phyloP scores from a whole-genome alignment of 2,888 invertebrate species.

The Melieria crassipennis region DNA sequence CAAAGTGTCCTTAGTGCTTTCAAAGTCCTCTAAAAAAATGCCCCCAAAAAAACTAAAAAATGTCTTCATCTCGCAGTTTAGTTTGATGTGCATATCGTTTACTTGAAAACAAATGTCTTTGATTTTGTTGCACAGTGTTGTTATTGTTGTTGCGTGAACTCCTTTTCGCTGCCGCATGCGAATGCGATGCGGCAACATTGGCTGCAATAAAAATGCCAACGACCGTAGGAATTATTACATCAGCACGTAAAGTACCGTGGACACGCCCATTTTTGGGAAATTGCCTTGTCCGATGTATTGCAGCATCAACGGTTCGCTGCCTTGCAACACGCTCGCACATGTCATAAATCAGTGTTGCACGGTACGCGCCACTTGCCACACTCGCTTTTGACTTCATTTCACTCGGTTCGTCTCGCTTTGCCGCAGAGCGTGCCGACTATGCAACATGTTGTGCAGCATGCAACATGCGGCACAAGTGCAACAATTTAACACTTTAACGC shows the following conservation, averaged over 20 bases:
- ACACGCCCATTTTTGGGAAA: constrained; percentile 32
- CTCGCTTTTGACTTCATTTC: neutral
- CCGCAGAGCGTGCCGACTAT: neutral
- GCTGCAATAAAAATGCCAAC: constrained; percentile 27
- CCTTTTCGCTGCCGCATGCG: no score
- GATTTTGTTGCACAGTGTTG: no score
- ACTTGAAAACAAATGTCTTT: no score
- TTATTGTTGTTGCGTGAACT: no score
- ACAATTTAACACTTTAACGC: constrained; percentile 35
- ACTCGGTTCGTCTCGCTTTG: neutral
- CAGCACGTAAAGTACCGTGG: constrained; percentile 24
- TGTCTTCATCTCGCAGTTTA: no score
- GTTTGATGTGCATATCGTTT: no score
- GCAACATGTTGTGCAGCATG: neutral
- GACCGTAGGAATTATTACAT: constrained; percentile 28
- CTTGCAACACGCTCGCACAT: neutral
- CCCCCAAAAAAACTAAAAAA: no score
- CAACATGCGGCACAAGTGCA: constrained; percentile 2
- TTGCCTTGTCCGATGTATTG: constrained; percentile 6
- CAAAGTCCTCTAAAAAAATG: no score
- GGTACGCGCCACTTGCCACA: neutral
- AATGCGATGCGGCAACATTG: neutral
- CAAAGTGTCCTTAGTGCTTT: no score
- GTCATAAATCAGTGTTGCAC: neutral
- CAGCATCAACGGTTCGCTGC: neutral